Conservation (phyloP, 1,140 invertebrate species). For the Bombus pascuorum region DNA sequence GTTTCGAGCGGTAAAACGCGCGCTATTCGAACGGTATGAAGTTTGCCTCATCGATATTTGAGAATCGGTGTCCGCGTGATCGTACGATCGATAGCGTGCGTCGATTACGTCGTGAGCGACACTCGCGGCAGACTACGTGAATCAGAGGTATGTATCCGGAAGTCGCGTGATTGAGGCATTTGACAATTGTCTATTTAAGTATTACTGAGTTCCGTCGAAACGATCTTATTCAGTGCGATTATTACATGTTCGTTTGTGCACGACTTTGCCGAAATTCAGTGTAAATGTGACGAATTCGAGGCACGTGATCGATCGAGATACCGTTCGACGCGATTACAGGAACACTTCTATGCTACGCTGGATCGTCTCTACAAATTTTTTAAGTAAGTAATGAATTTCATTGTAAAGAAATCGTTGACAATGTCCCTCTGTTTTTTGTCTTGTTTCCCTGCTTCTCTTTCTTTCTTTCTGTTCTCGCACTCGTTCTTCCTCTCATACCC, state of each 20-base stretch:
- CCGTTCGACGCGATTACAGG: slow-evolving; percentile 44
- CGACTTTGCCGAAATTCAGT: background rate
- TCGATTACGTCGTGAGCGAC: background rate
- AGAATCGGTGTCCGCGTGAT: slow-evolving; percentile 38
- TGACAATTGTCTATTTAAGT: background rate
- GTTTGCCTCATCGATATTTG: slow-evolving; percentile 4
- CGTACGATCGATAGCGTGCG: slow-evolving; percentile 46
- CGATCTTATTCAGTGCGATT: background rate
- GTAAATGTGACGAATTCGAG: slow-evolving; percentile 3
- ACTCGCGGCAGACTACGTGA: background rate
- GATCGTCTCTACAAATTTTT: slow-evolving; percentile 34
- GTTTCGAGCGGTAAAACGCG: background rate
- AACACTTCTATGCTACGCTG: slow-evolving; percentile 32
- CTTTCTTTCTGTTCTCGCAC: slow-evolving; percentile 2
- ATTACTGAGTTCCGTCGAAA: slow-evolving; percentile 11
- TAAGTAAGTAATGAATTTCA: slow-evolving; percentile 51
- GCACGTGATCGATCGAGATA: slow-evolving; percentile 47
- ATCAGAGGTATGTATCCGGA: background rate
- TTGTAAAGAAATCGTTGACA: slow-evolving; percentile 46
- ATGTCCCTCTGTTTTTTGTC: slow-evolving; percentile 8
- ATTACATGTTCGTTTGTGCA: background rate
- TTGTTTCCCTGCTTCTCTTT: background rate
- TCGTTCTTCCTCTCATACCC: slow-evolving; percentile 33
- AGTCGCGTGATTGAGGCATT: background rate
- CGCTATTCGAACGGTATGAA: background rate